Evolutionary conservation across 2,797 vertebrate species (phyloP), one percentile per base, ranked within the genome.

Genomic region (Dendrocincla fuliginosa): DNA sequence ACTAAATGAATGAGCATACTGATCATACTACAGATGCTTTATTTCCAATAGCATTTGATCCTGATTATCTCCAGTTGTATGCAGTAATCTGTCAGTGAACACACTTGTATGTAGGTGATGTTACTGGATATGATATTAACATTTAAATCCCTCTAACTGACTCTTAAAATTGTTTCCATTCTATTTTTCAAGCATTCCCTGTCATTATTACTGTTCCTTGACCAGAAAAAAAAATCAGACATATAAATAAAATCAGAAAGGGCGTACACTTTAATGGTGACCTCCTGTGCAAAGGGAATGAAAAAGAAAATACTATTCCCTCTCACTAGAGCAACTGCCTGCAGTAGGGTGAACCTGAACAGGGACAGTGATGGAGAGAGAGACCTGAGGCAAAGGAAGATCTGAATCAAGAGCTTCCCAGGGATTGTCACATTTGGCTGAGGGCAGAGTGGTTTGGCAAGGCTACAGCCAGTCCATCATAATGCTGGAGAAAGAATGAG

Each of bases 401-500:
- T 59, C 30, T 53, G 28, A 63, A 76, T 16, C 7, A 74, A 89
- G 61, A 84, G 16, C 44, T 86, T 90, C 78, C 53, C 44, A 84
- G 67, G 49, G 46, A 61, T 35, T 93, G 65, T 89, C 83, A 90
- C 42, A 71, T 95, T 86, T 89, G 88, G 92, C 71, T 60, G 55
- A 75, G 42, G 37, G 53, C 44, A 67, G 42, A 81, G 46, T 63
- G 5, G 6, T 32, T 79, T 96, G 68, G 50, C 79, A 86, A 20
- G 28, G 50, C 17, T 87, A 24, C 47, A 78, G 42, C 18, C 30
- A 41, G 60, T 41, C 57, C 61, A 32, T 84, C 68, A 82, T 75
- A 42, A 64, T 65, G 33, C 60, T 52, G 60, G 53, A 52, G 70
- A 77, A 91, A 67, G 32, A 92, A 87, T 0, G 3, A 86, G 46